Evolutionary conservation across 1,140 invertebrate genomes (phyloP), one percentile per base, ranked within the genome.

Genomic region (Orchesella cincta): DNA sequence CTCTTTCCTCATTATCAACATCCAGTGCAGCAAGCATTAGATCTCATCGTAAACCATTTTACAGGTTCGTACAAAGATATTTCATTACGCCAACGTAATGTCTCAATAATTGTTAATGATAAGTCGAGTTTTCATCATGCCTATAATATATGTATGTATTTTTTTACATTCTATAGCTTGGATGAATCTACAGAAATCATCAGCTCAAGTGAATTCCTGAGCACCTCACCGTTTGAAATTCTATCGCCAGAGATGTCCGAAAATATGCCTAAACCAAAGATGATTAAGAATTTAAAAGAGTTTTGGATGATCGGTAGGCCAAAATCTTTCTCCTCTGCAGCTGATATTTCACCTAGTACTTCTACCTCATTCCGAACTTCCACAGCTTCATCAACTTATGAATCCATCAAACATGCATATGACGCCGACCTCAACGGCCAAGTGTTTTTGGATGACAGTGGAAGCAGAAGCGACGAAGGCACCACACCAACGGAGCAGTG

Each of bases 251-350:
- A 34, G 1, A 36, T 14, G 34, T 36, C 57, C 31, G 23, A 52
- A 1, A 18, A 23, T 12, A 36, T 51, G 23, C 64, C 31, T 29
- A 78, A 78, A 71, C 80, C 73, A 70, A 83, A 78, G 39, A 51
- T 83, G 70, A 80, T 84, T 20, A 84, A 82, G 73, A 84, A 84
- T 78, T 75, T 84, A 20, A 84, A 82, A 62, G 84, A 84, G 71
- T 84, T 84, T 79, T 82, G 81, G 74, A 72, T 77, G 14, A 76
- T 83, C 12, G 80, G 35, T 57, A 76, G 28, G 79, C 76, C 74
- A 78, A 64, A 67, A n/a, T 67, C 35, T n/a, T 29, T 64, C 33
- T 29, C 73, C 26, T 78, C 73, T 16, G 77, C 74, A 75, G 73
- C 52, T 5, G 62, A 74, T 46, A 36, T 76, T 70, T 39, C 70